Evolutionary conservation across 1,140 invertebrate genomes (phyloP).

Genomic region (Drosophila busckii): DNA sequence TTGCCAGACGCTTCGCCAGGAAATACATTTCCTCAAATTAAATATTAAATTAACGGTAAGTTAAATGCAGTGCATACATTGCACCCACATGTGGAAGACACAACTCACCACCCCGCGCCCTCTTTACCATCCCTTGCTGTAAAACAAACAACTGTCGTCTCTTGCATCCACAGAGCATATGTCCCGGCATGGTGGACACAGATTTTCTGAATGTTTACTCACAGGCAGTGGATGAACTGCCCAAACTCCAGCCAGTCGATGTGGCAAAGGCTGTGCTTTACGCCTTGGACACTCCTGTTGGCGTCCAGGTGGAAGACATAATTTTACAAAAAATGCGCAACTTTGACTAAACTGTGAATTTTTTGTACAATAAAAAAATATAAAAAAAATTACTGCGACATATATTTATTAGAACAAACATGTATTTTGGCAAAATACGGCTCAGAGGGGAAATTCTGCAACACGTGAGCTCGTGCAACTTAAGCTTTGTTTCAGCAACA

Average conservation of each 20-base stretch:
- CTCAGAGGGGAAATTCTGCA: too few relatives aligned
- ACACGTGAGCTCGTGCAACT: too few relatives aligned
- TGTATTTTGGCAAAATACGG: too few relatives aligned
- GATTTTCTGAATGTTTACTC: constrained; percentile 80
- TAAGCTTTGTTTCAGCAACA: too few relatives aligned
- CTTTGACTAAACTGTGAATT: constrained; percentile 18
- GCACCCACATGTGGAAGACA: not conserved
- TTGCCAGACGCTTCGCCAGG: constrained; percentile 81
- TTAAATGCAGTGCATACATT: constrained; percentile 69
- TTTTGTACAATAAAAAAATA: not conserved
- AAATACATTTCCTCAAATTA: constrained; percentile 80
- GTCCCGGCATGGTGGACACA: constrained; percentile 82
- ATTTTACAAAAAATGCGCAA: constrained; percentile 67
- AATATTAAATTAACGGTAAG: constrained; percentile 81
- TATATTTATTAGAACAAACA: too few relatives aligned
- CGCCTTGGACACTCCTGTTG: constrained; percentile 79
- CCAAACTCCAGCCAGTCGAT: constrained; percentile 79
- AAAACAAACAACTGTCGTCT: constrained; percentile 41
- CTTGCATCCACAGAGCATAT: constrained; percentile 80
- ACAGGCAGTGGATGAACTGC: constrained; percentile 70
- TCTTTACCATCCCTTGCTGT: too few relatives aligned
- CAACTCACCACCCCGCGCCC: constrained; percentile 1
- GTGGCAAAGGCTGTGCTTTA: constrained; percentile 80
- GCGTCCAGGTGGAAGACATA: constrained; percentile 79
- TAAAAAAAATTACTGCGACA: not conserved